Conservation (phyloP, 2,888 invertebrate species). For the Anthophora plumipes region DNA sequence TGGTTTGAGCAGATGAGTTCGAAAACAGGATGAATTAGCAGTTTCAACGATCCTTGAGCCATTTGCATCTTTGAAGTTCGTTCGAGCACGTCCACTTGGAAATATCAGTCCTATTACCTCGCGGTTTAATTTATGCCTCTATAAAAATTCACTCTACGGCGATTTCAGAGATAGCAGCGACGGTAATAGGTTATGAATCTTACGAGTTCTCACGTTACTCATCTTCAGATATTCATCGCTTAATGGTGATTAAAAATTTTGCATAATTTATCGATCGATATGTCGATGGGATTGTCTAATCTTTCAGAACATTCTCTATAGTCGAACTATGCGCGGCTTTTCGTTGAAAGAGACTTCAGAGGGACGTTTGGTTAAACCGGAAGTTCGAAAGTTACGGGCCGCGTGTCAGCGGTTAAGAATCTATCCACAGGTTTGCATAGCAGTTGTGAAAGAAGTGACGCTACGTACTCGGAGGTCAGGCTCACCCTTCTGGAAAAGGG, state of each 20-base stretch:
- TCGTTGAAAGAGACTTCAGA: no score
- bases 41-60: background rate
- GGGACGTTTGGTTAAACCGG: slow-evolving; percentile 14
- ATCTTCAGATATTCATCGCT: background rate
- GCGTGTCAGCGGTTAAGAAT: slow-evolving; percentile 30
- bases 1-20: no score
- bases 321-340: no score
- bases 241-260: background rate
- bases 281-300: no score
- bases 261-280: no score
- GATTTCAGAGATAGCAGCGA: no score
- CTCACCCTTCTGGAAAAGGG: slow-evolving; percentile 36
- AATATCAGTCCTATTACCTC: background rate
- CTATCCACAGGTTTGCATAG: slow-evolving; percentile 25
- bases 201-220: background rate
- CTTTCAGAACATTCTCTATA: no score
- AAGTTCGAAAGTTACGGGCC: slow-evolving; percentile 18
- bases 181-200: no score
- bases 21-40: background rate
- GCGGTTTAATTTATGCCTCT: background rate
- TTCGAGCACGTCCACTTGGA: background rate
- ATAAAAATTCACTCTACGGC: no score
- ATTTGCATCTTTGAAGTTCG: background rate
- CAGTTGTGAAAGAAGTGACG: slow-evolving; percentile 46
- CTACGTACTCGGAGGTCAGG: slow-evolving; percentile 41